phyloP scores from a whole-genome alignment of 2,113 vertebrate genomes.

The Psilopsiagon aurifrons region DNA sequence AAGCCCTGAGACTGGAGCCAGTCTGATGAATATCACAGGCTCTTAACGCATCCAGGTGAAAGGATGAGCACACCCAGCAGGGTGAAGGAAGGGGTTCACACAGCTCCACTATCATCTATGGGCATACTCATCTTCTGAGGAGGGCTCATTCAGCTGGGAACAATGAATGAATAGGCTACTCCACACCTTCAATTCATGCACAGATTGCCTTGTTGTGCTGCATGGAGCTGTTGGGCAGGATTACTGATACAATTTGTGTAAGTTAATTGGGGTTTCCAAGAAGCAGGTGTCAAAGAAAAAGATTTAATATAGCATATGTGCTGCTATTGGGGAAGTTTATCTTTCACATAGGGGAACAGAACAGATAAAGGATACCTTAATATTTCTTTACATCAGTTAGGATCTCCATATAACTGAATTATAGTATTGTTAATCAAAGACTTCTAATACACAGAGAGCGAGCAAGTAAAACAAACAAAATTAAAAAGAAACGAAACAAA shows the following conservation, averaged over 20 bases:
- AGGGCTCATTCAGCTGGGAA: conserved; percentile 4
- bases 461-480: background rate
- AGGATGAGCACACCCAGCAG: conserved; percentile 28
- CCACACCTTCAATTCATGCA: background rate
- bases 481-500: background rate
- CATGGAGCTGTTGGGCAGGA: background rate
- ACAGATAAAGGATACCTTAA: background rate
- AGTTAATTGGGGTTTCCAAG: background rate
- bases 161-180: background rate
- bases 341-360: background rate
- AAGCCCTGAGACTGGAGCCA: conserved; percentile 48
- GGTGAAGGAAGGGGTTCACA: conserved; percentile 20
- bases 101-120: background rate
- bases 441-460: background rate
- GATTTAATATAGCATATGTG: background rate
- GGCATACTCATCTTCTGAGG: background rate
- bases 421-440: background rate
- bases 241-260: background rate
- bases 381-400: background rate
- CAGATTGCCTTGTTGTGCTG: background rate
- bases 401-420: background rate
- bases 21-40: conserved; percentile 49
- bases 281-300: background rate
- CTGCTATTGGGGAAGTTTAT: background rate
- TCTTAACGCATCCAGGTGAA: conserved; percentile 55